These are phyloP conservation scores for Oedothorax gibbosus DNA, from an alignment of 1,140 invertebrate species.

Conservation along the genomic window DNA sequence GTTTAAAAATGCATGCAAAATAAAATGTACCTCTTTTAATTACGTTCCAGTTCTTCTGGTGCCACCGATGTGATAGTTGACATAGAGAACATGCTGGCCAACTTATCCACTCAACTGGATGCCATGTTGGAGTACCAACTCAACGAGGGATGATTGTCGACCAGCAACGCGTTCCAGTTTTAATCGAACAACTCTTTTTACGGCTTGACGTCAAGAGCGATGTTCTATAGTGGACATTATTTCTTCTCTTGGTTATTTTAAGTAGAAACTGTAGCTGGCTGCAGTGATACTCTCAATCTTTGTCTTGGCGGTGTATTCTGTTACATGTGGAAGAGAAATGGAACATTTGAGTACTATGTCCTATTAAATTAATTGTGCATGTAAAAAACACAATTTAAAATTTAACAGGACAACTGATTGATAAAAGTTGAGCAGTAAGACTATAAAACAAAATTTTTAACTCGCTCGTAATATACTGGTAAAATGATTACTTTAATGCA, in stretches of 20 bases:
- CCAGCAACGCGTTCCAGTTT: constrained; percentile 27
- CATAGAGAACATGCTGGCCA: constrained; percentile 96
- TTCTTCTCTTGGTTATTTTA: background rate
- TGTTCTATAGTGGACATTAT: constrained; percentile 33
- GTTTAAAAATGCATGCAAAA: background rate
- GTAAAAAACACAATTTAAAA: too few relatives aligned
- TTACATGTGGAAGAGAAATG: too few relatives aligned
- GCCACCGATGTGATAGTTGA: constrained; percentile 93
- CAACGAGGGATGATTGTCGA: constrained; percentile 40
- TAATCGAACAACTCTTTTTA: constrained; percentile 54
- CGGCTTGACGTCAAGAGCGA: constrained; percentile 19
- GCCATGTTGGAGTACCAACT: constrained; percentile 91
- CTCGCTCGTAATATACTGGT: too few relatives aligned
- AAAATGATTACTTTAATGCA: too few relatives aligned
- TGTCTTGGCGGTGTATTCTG: background rate
- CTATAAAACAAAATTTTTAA: too few relatives aligned
- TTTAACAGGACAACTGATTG: too few relatives aligned
- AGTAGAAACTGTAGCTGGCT: constrained; percentile 59
- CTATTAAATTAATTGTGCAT: background rate
- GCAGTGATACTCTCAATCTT: constrained; percentile 27
- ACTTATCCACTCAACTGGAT: constrained; percentile 92
- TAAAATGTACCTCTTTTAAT: background rate
- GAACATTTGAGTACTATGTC: too few relatives aligned
- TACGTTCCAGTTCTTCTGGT: constrained; percentile 43
- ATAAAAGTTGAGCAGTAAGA: too few relatives aligned